These are phyloP conservation scores for Chloroceryle aenea DNA, from an alignment of 2,113 vertebrate species.

Conservation along the genomic window DNA sequence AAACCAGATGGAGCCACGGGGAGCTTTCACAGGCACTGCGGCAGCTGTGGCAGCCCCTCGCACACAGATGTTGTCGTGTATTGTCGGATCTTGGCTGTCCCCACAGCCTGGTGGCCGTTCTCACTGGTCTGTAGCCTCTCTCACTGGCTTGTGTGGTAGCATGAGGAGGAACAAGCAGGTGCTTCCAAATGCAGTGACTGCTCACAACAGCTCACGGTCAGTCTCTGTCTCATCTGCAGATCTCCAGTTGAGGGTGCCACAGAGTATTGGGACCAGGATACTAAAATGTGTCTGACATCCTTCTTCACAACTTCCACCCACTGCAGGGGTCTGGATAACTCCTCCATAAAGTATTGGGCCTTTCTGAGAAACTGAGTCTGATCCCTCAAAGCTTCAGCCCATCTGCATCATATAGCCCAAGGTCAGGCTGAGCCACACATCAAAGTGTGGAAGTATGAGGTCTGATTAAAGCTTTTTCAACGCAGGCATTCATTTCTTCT, in stretches of 20 bases:
- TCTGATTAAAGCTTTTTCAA: not conserved
- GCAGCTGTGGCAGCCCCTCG: not conserved
- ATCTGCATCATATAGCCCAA: not conserved
- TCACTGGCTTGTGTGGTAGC: not conserved
- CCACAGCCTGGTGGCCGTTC: not conserved
- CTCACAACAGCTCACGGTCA: rapidly evolving
- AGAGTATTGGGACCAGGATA: not conserved
- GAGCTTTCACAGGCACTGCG: not conserved
- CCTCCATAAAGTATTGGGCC: not conserved
- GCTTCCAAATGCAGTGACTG: not conserved
- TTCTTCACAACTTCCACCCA: not conserved
- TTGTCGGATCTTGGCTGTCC: not conserved
- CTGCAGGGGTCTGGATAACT: not conserved
- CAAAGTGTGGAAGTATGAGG: not conserved
- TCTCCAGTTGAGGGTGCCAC: not conserved
- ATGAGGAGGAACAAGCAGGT: rapidly evolving
- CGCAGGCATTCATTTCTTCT: not conserved
- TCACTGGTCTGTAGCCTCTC: too few relatives aligned
- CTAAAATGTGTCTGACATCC: rapidly evolving
- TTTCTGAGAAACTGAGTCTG: not conserved
- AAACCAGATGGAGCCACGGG: constrained; percentile 65
- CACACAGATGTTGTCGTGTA: not conserved
- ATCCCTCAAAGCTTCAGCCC: not conserved
- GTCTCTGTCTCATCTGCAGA: not conserved
- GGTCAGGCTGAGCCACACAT: not conserved